Percentiles rank a stretch among this genome's conserved stretches.
Evolutionary conservation across 1,140 invertebrate species (phyloP).

Genomic region (Radopholus similis): DNA sequence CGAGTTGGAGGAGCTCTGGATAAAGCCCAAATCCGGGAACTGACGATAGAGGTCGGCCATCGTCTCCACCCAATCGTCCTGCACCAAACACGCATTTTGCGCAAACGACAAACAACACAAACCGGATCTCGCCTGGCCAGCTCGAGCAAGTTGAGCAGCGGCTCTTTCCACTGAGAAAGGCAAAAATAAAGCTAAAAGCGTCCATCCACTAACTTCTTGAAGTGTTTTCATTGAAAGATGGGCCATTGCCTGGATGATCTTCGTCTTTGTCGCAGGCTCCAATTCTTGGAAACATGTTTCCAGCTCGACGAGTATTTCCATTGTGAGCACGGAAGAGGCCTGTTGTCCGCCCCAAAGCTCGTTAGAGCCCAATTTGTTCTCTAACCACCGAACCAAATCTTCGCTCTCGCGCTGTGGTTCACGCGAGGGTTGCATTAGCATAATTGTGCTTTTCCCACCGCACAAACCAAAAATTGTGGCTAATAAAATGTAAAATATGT

Average conservation of each 20-base stretch:
- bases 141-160: conserved; percentile 27
- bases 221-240: conserved; percentile 42
- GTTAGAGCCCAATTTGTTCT: conserved; percentile 40
- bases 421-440: not conserved
- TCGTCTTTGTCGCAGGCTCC: conserved; percentile 44
- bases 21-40: conserved; percentile 33
- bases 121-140: conserved; percentile 40
- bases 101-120: conserved; percentile 32
- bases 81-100: too few species aligned
- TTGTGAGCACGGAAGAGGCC: conserved; percentile 32
- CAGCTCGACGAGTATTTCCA: conserved; percentile 42
- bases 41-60: conserved; percentile 35
- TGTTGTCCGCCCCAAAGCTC: conserved; percentile 37
- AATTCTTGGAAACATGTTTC: conserved; percentile 41
- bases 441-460: too few species aligned
- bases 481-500: too few species aligned
- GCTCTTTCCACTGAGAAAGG: conserved; percentile 32
- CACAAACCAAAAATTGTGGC: too few species aligned
- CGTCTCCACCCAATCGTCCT: conserved; percentile 37
- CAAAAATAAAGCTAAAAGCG: not conserved
- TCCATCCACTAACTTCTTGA: conserved; percentile 26
- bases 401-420: conserved; percentile 1
- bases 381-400: conserved; percentile 37
- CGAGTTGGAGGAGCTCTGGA: conserved; percentile 22
- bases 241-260: conserved; percentile 47